Conservation (phyloP, 2,113 vertebrate species). For the Tachysurus vachellii region DNA sequence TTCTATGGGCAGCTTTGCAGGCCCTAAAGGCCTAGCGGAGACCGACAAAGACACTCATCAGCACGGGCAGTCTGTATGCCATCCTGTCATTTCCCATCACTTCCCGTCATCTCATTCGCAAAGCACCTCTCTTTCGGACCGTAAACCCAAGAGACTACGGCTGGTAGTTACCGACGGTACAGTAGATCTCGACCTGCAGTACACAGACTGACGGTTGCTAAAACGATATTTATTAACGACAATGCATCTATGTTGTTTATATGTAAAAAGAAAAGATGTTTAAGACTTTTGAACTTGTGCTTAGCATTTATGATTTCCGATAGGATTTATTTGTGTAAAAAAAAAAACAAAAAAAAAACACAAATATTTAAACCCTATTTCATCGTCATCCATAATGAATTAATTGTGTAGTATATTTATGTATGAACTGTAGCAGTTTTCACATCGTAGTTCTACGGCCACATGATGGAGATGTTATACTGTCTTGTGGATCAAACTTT, state of each 20-base stretch:
- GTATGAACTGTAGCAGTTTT: conserved; percentile 36
- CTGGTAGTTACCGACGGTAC: conserved; percentile 77
- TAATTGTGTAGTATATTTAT: conserved; percentile 35
- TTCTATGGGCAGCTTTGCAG: conserved; percentile 66
- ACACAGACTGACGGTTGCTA: conserved; percentile 68
- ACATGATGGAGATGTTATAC: conserved; percentile 44
- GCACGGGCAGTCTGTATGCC: conserved; percentile 64
- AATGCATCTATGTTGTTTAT: conserved; percentile 32
- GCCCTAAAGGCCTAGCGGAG: conserved; percentile 64
- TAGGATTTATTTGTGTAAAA: conserved; percentile 22
- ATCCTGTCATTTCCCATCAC: conserved; percentile 64
- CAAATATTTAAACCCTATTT: conserved; percentile 22
- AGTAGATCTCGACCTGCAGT: conserved; percentile 77
- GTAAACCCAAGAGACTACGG: conserved; percentile 76
- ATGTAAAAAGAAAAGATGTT: conserved; percentile 5
- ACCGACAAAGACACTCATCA: conserved; percentile 68
- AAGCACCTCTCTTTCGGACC: conserved; percentile 57
- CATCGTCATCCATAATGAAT: conserved; percentile 24
- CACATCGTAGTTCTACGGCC: conserved; percentile 29
- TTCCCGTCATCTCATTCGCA: conserved; percentile 69
- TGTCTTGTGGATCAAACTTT: background rate
- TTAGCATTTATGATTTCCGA: conserved; percentile 32
- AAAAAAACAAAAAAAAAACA: background rate
- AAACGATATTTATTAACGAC: conserved; percentile 51
- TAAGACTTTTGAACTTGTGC: conserved; percentile 32